Evolutionary conservation across 2,113 vertebrate species (phyloP).

Genomic region (Neodon shergylaensis): DNA sequence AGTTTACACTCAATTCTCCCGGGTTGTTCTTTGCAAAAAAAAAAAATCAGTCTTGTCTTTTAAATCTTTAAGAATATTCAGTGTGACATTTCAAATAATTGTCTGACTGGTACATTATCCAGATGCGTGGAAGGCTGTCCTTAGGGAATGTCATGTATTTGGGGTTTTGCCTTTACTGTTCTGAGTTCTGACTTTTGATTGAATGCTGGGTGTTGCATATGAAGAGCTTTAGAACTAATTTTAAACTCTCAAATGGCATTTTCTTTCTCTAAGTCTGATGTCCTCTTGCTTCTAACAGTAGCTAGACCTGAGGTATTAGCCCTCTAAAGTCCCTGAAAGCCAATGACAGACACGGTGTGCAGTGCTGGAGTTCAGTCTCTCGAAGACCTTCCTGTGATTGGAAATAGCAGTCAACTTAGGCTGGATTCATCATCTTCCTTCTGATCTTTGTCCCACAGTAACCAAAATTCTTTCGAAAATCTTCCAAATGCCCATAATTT

Average conservation of each 20-base stretch:
- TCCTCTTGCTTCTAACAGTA: not conserved
- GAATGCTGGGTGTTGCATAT: not conserved
- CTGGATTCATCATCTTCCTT: not conserved
- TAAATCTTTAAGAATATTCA: conserved; percentile 30
- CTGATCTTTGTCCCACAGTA: not conserved
- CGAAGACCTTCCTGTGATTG: not conserved
- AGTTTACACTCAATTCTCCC: not conserved
- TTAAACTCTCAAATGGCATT: not conserved
- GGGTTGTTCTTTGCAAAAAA: not conserved
- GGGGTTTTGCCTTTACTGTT: not conserved
- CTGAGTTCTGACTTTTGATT: not conserved
- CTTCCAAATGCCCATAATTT: not conserved
- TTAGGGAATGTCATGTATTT: not conserved
- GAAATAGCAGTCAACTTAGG: not conserved
- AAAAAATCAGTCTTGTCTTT: not conserved
- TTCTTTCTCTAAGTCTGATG: conserved; percentile 11
- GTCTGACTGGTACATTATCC: not conserved
- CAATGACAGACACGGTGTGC: not conserved
- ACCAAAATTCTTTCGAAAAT: not conserved
- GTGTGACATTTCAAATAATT: not conserved
- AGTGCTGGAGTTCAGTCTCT: not conserved
- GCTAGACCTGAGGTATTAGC: not conserved
- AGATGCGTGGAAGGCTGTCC: not conserved
- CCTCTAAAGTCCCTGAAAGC: not conserved
- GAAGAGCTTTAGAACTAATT: not conserved